These are phyloP conservation scores for Saccostrea echinata DNA, from an alignment of 1,140 invertebrate genomes.

Conservation along the genomic window DNA sequence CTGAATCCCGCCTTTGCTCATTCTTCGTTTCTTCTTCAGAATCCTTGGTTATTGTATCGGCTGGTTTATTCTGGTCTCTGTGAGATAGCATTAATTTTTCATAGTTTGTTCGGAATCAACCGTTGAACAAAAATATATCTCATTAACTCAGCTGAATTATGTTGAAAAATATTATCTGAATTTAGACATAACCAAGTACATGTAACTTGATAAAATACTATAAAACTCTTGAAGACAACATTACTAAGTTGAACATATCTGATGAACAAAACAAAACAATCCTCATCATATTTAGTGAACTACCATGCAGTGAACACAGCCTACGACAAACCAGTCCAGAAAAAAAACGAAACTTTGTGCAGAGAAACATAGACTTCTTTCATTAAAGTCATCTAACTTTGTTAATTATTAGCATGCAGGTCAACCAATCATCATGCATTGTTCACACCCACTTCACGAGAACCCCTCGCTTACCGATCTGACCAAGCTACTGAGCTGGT, in stretches of 20 bases:
- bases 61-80: not conserved
- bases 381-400: not conserved
- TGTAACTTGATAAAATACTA: not conserved
- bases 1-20: not conserved
- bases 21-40: not conserved
- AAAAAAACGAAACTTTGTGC: not conserved
- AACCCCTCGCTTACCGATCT: slow-evolving; percentile 2
- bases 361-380: not conserved
- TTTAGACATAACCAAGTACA: not conserved
- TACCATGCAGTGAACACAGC: not conserved
- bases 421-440: not conserved
- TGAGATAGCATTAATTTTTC: not conserved
- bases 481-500: slow-evolving; percentile 19
- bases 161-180: not conserved
- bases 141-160: not conserved
- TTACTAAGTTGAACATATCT: not conserved
- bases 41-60: not conserved
- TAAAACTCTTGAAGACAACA: not conserved
- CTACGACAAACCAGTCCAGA: not conserved
- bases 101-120: not conserved
- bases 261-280: not conserved
- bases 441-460: not conserved
- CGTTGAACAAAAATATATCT: not conserved
- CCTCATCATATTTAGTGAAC: not conserved
- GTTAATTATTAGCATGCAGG: not conserved